phyloP scores from a whole-genome alignment of 2,888 invertebrate genomes.

The Ypsolopha scabrella region DNA sequence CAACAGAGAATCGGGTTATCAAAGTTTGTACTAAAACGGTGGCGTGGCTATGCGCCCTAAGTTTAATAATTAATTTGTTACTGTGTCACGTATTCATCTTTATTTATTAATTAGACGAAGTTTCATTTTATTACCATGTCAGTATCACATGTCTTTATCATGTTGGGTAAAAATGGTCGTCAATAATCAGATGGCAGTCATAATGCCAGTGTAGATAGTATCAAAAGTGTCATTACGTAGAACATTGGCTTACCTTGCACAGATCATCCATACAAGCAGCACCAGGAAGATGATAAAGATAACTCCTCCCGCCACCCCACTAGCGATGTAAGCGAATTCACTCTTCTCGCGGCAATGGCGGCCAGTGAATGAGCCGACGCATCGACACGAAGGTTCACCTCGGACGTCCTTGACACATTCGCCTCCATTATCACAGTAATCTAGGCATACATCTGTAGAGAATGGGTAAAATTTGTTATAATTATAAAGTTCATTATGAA shows the following conservation, averaged over 20 bases:
- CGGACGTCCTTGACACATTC: constrained; percentile 86
- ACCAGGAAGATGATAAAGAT: constrained; percentile 93
- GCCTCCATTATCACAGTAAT: constrained; percentile 91
- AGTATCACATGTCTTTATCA: too few relatives aligned
- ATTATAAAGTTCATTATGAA: too few relatives aligned
- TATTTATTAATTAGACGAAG: background rate
- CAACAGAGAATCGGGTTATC: too few relatives aligned
- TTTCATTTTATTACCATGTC: background rate
- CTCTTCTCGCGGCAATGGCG: constrained; percentile 90
- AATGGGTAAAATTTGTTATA: background rate
- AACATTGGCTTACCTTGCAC: constrained; percentile 75
- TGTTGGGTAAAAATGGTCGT: too few relatives aligned
- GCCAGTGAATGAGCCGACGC: constrained; percentile 93
- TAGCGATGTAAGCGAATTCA: constrained; percentile 95
- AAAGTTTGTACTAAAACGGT: too few relatives aligned
- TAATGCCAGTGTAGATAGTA: too few relatives aligned
- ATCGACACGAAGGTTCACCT: constrained; percentile 89
- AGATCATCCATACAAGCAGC: constrained; percentile 96
- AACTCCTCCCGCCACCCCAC: constrained; percentile 94
- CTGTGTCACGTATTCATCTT: too few relatives aligned
- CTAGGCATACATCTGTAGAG: constrained; percentile 80
- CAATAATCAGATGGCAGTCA: too few relatives aligned
- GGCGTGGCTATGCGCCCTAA: too few relatives aligned
- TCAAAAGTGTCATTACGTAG: too few relatives aligned
- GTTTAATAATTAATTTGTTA: too few relatives aligned